Percentiles rank a stretch among this genome's conserved stretches.
These are phyloP conservation scores for Gallinago undulata DNA, from an alignment of 2,113 vertebrate species.

Conservation along the genomic window DNA sequence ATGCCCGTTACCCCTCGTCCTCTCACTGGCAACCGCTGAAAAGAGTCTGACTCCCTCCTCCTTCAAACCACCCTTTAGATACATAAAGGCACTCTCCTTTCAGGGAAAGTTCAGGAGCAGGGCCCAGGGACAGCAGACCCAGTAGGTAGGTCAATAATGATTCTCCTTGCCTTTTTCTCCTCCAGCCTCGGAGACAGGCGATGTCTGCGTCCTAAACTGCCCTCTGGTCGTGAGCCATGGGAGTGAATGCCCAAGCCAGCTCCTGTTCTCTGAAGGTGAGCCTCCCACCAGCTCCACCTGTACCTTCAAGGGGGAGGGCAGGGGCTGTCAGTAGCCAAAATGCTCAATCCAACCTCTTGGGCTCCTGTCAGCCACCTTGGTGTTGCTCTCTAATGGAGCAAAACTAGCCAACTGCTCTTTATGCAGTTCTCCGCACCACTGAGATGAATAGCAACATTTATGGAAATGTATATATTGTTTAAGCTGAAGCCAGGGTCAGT, in stretches of 20 bases:
- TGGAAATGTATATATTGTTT: neutral
- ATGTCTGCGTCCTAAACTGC: neutral
- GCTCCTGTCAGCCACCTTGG: accelerated
- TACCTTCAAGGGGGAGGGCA: neutral
- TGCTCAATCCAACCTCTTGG: accelerated
- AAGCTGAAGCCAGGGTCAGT: conserved; percentile 30
- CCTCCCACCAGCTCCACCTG: neutral
- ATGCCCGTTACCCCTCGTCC: too few species aligned
- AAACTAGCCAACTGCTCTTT: neutral
- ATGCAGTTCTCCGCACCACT: neutral
- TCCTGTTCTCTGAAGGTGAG: neutral
- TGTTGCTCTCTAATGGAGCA: neutral
- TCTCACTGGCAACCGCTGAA: too few species aligned
- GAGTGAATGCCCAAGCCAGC: neutral
- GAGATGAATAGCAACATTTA: neutral
- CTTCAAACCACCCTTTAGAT: too few species aligned
- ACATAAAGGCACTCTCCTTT: too few species aligned
- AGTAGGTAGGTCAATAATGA: accelerated
- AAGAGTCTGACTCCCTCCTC: too few species aligned
- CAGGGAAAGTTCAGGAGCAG: accelerated
- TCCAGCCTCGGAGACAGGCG: neutral
- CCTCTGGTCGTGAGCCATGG: accelerated
- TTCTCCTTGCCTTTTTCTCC: neutral
- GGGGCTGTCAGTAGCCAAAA: neutral
- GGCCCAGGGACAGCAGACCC: neutral